Evolutionary conservation across 2,888 invertebrate species (phyloP), one percentile per base, ranked within the genome.

Genomic region (Subacronicta megacephala): DNA sequence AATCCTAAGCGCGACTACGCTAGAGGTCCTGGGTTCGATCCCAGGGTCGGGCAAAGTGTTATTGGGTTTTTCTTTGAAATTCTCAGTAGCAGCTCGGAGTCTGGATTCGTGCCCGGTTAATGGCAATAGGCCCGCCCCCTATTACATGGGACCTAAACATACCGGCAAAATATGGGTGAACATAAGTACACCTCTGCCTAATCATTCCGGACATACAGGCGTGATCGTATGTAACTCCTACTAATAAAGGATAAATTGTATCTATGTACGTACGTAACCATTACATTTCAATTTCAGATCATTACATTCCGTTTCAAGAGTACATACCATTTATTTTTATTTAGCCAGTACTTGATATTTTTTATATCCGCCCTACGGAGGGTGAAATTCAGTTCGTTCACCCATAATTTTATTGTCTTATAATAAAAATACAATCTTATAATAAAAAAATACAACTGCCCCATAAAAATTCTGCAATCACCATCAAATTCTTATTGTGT

Each of bases 391-490:
- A 46, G 75, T 63, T 75, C 56, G 37, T 56, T 72, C 71, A 42
- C 61, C 60, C 64, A 54, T 71, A 56, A 73, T 68, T 75, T 75
- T 75, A 75, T 56, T 58, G 61, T 47, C 44, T 44, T 57, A 74
- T 75, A 71, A 70, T 70, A 70, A 70, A 75, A 75, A 73, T 68
- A 67, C 51, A 58, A 47, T 47, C 44, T 44, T 57, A 74, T 75
- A 71, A 70, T 70, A 70, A 70, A 75, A 75, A 73, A n/a, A n/a
- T 68, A 67, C 51, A 58, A 47, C 49, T 55, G 62, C 36, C 40
- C 55, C 62, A 64, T 75, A 72, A 75, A 72, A 65, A 68, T 68
- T 52, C 70, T 63, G 47, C 73, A 71, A 73, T 71, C 73, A 75
- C 15, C 57, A 63, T 75, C 68, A 74, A 75, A 53, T 49, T 71